Conservation (phyloP, 64 coral and sea anemone genomes). For the Trachythela sp. region DNA sequence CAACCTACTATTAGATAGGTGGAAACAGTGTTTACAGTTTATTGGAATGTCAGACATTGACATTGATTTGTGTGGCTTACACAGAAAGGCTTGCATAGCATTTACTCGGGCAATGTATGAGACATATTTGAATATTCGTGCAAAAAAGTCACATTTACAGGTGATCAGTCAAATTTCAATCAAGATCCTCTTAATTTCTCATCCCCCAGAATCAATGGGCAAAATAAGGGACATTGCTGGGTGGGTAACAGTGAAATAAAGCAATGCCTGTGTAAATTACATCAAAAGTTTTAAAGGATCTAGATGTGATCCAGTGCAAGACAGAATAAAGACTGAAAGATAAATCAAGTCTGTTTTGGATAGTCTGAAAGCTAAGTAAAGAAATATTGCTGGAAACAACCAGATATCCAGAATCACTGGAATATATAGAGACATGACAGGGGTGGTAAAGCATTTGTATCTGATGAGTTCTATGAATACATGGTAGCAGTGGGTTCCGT, state of each 20-base stretch:
- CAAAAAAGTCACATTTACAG: neutral
- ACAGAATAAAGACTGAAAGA: constrained; percentile 17
- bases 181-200: neutral
- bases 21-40: constrained; percentile 7
- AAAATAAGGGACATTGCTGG: constrained; percentile 22
- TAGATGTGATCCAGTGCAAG: neutral
- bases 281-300: constrained; percentile 26
- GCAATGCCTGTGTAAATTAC: constrained; percentile 5
- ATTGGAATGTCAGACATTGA: neutral
- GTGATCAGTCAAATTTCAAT: neutral
- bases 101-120: neutral
- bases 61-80: constrained; percentile 4
- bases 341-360: constrained; percentile 18
- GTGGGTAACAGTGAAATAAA: constrained; percentile 19
- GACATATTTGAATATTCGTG: neutral
- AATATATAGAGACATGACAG: constrained; percentile 12
- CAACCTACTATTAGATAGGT: neutral
- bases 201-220: neutral
- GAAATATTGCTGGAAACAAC: constrained; percentile 15
- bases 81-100: neutral
- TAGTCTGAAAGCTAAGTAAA: neutral
- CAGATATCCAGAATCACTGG: neutral
- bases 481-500: constrained; percentile 5
- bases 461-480: constrained; percentile 10
- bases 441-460: constrained; percentile 10